Percentiles rank a stretch among this genome's conserved stretches.
These are phyloP conservation scores for Platerodrilus igneus DNA, from an alignment of 2,888 invertebrate genomes.

Conservation along the genomic window DNA sequence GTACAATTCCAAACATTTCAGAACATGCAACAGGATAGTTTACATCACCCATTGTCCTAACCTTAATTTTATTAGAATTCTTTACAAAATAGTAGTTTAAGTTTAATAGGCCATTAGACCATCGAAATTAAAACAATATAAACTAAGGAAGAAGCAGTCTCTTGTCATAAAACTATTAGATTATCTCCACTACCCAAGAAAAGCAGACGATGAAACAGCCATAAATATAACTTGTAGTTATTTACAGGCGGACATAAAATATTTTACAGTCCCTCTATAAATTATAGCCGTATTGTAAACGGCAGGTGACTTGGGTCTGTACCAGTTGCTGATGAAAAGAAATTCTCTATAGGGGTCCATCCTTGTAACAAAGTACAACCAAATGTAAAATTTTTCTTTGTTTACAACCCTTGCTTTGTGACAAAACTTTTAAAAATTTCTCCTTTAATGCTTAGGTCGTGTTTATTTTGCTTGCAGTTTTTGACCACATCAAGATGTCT, in stretches of 20 bases:
- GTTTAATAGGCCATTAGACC: slow-evolving; percentile 25
- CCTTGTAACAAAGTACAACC: slow-evolving; percentile 14
- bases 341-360: slow-evolving; percentile 16
- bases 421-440: no score
- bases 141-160: slow-evolving; percentile 19
- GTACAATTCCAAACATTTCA: no score
- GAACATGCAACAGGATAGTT: no score
- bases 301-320: slow-evolving; percentile 36
- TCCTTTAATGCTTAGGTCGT: no score
- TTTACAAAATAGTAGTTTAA: slow-evolving; percentile 21
- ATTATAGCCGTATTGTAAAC: slow-evolving; percentile 39
- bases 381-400: slow-evolving; percentile 15
- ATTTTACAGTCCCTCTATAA: slow-evolving; percentile 40
- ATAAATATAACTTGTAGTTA: slow-evolving; percentile 34
- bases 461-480: no score
- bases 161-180: slow-evolving; percentile 24
- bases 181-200: slow-evolving; percentile 22
- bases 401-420: slow-evolving; percentile 25
- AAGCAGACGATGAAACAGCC: slow-evolving; percentile 23
- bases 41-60: no score
- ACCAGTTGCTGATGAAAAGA: slow-evolving; percentile 16
- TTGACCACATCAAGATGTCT: no score
- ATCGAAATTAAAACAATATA: slow-evolving; percentile 27
- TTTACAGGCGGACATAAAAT: slow-evolving; percentile 39
- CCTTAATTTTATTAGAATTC: slow-evolving; percentile 25